Base-by-base conservation (phyloP, 2,888 invertebrate species). In the Ormyrus thymus region DNA sequence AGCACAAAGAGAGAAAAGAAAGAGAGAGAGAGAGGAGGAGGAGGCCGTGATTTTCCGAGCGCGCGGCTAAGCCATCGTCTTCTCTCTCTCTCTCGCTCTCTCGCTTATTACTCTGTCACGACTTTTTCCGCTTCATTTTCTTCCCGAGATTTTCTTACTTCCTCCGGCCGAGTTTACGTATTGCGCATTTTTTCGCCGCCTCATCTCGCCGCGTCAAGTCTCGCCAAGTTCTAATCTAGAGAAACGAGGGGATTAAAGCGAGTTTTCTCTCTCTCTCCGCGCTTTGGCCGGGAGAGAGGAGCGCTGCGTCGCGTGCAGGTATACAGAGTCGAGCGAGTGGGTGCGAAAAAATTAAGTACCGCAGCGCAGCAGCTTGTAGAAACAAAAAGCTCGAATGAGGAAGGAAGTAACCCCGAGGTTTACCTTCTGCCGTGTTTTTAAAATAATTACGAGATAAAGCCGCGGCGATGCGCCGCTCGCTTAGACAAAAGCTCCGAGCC, bases 391-490 rank as follows among this genome's bases (percentile, higher is more conserved):
- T 53, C 29, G 64, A 72, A 51, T 9, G 59, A 58, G 61, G 10
- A n/a, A 58, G 46, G 11, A 66, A 61, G 56, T 53, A 66, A 66
- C 59, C 50, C 8, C 29, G 56, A 56, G 61, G 62, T 64, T 72
- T 55, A 50, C 50, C n/a, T 45, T 48, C 15, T 61, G 15, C 55
- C n/a, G 53, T n/a, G 45, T 48, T 59, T 75, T 70, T 13, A 61
- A 79, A 75, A 75, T 74, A 66, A 79, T 70, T 65, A 61, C 66
- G 59, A 70, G 79, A 75, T 79, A 79, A 74, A 61, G 55, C 50
- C 1, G 51, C 29, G 3, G 29, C 29, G 61, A 43, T 64, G 61
- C 10, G 56, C 15, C 29, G 29, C 10, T 10, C 13, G 29, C 71
- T 46, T 46, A 45, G 64, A 64, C 51, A 78, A 68, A 71, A 43